Conservation (phyloP, 2,113 vertebrate species). For the Hirundichthys speculiger region DNA sequence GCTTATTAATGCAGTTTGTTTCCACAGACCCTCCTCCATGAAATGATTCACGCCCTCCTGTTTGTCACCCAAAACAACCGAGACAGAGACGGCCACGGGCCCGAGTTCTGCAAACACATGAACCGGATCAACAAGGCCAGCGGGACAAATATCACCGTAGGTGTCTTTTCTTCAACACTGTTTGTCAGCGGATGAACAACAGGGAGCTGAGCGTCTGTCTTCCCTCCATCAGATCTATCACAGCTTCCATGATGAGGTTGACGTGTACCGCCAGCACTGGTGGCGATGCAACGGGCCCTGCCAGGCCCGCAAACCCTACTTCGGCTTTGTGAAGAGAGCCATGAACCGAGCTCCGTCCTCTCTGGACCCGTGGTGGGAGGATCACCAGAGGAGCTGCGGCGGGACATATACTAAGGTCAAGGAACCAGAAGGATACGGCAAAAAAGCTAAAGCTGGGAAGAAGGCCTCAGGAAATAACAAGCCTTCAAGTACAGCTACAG, state of each 20-base stretch:
- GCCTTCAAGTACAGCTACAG: slow-evolving; percentile 42
- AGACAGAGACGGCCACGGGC: slow-evolving; percentile 91
- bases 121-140: slow-evolving; percentile 88
- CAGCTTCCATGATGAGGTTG: slow-evolving; percentile 89
- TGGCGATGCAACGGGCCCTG: slow-evolving; percentile 94
- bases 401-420: slow-evolving; percentile 91
- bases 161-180: neutral
- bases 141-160: slow-evolving; percentile 91
- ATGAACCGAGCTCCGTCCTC: slow-evolving; percentile 93
- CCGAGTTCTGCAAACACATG: slow-evolving; percentile 98
- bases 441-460: slow-evolving; percentile 73
- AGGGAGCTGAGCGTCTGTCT: neutral
- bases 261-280: slow-evolving; percentile 94
- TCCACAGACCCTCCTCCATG: slow-evolving; percentile 92
- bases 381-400: slow-evolving; percentile 88
- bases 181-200: neutral
- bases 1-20: neutral
- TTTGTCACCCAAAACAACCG: slow-evolving; percentile 95
- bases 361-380: slow-evolving; percentile 91
- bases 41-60: slow-evolving; percentile 98
- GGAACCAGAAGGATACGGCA: slow-evolving; percentile 91
- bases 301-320: slow-evolving; percentile 83
- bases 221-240: slow-evolving; percentile 86
- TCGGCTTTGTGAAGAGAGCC: slow-evolving; percentile 91
- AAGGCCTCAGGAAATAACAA: slow-evolving; percentile 47